Evolutionary conservation across 2,888 invertebrate species (phyloP).

Genomic region (Lithophane semibrunnea): DNA sequence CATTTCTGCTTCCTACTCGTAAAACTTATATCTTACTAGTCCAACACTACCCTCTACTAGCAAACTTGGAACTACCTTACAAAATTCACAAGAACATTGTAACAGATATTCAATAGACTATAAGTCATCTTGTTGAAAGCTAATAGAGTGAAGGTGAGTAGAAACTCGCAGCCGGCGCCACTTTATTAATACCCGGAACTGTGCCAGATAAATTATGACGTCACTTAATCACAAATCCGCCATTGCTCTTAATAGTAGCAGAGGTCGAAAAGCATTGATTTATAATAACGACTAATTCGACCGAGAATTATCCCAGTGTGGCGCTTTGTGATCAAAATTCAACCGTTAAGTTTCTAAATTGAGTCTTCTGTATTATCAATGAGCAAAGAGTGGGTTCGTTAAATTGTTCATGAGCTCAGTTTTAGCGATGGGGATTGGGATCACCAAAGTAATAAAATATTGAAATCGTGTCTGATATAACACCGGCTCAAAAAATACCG

Average conservation of each 20-base stretch:
- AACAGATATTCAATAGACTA: slow-evolving; percentile 69
- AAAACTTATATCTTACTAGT: slow-evolving; percentile 12
- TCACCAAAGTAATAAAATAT: slow-evolving; percentile 33
- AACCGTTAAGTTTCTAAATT: slow-evolving; percentile 51
- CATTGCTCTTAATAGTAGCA: slow-evolving; percentile 79
- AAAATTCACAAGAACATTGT: slow-evolving; percentile 63
- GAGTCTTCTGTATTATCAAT: slow-evolving; percentile 50
- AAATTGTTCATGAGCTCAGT: slow-evolving; percentile 37
- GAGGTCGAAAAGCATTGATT: slow-evolving; percentile 76
- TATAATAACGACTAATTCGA: slow-evolving; percentile 75
- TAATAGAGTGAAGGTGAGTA: slow-evolving; percentile 79
- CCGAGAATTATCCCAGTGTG: slow-evolving; percentile 57
- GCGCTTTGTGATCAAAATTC: slow-evolving; percentile 61
- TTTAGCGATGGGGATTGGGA: slow-evolving; percentile 1
- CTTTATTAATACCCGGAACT: slow-evolving; percentile 80
- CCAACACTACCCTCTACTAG: neutral
- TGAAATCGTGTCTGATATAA: slow-evolving; percentile 26
- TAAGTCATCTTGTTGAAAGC: slow-evolving; percentile 75
- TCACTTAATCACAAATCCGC: slow-evolving; percentile 83
- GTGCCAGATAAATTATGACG: slow-evolving; percentile 80
- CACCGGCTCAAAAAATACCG: slow-evolving; percentile 12
- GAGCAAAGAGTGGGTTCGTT: slow-evolving; percentile 45
- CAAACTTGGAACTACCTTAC: slow-evolving; percentile 50
- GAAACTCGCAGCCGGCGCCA: slow-evolving; percentile 74
- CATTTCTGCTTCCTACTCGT: neutral